Percentiles rank a stretch among this genome's conserved stretches.
Evolutionary conservation across 2,888 invertebrate genomes (phyloP).

Genomic region (Villa cingulata): DNA sequence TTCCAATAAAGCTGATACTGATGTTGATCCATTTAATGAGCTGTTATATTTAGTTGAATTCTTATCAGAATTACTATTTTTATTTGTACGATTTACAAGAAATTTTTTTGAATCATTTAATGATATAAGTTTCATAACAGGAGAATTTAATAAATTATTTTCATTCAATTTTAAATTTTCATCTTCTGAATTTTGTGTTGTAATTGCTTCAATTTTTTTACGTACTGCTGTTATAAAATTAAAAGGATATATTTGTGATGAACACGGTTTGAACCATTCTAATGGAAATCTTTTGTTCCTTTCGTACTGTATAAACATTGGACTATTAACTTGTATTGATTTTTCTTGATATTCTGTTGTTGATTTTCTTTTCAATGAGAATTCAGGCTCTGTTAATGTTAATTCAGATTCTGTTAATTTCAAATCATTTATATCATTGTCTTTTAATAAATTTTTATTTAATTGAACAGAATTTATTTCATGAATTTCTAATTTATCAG

Average conservation of each 20-base stretch:
- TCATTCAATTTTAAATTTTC: not conserved
- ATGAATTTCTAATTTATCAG: too few relatives aligned
- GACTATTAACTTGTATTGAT: constrained; percentile 12
- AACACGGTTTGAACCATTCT: constrained; percentile 31
- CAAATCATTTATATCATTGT: constrained; percentile 8
- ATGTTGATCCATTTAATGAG: not conserved
- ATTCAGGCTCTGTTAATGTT: constrained; percentile 4
- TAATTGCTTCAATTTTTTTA: constrained; percentile 38
- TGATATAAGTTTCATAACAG: not conserved
- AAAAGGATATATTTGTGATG: constrained; percentile 41
- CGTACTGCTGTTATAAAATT: constrained; percentile 47
- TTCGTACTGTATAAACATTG: not conserved
- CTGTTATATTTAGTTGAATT: not conserved
- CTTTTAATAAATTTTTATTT: not conserved
- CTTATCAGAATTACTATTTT: not conserved
- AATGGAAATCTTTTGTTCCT: constrained; percentile 15
- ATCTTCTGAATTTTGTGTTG: constrained; percentile 4
- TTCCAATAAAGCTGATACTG: not conserved
- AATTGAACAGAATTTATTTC: too few relatives aligned
- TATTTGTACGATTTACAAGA: not conserved
- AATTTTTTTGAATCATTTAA: not conserved
- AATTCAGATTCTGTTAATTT: constrained; percentile 14
- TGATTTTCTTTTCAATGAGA: not conserved
- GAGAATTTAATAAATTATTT: not conserved
- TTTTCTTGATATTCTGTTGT: constrained; percentile 10